Evolutionary conservation across 2,888 invertebrate species (phyloP), one percentile per base, ranked within the genome.

Genomic region (Unio delphinus): DNA sequence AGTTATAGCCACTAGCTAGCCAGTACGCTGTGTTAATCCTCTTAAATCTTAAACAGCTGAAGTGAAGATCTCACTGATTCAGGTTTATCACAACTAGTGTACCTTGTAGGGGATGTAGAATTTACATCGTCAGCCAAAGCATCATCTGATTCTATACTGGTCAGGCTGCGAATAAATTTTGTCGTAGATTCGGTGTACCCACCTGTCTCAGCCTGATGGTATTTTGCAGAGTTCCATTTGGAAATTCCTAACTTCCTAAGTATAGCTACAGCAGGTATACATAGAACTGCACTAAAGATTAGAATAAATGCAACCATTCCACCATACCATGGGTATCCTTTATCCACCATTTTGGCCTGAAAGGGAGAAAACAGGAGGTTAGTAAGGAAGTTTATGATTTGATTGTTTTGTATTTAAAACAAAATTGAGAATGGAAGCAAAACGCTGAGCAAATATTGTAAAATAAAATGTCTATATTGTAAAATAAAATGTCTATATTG

Each of bases 191-290:
- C 71, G 0, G 85, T 84, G 20, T 79, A 68, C 3, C 84, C 82
- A 34, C 72, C 76, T 30, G 73, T 80, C 61, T 83, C 82, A 3
- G 78, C 75, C n/a, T 78, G 75, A 3, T 75, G 71, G 55, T 78
- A 78, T 70, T 84, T 85, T 30, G 85, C 80, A 59, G 76, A 79
- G 61, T 81, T 69, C 74, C 82, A 80, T 72, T 76, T 75, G 1
- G 83, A 67, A 55, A 81, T 71, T 30, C 80, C 79, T 4, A 83
- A 56, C 67, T 79, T 80, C 56, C 83, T 74, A 4, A 81, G 71
- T 0, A 85, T 54, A 28, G 86, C 86, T 17, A 84, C 79, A 6
- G 73, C 78, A 20, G 86, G 86, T 59, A 86, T 83, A 78, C 84
- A 85, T 8, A 83, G 71, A 0, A 85, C 73, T 3, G 86, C 80